phyloP scores from a whole-genome alignment of 1,140 invertebrate genomes.

The Eurosta solidaginis region DNA sequence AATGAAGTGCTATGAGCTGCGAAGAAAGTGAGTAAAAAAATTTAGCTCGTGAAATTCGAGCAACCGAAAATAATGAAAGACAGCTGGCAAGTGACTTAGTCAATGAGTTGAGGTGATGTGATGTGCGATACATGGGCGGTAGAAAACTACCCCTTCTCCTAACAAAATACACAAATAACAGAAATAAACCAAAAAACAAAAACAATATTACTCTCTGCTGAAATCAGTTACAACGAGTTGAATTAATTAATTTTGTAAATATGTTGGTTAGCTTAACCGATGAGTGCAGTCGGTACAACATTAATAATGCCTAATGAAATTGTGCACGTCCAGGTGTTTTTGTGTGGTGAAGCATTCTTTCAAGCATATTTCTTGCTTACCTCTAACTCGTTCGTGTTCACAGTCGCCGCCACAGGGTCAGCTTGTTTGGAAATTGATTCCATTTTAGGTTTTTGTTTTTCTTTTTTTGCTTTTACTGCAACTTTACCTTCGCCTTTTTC shows the following conservation, averaged over 20 bases:
- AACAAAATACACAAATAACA: not conserved
- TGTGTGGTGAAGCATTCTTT: not conserved
- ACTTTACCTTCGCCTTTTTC: constrained; percentile 39
- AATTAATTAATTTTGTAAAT: constrained; percentile 24
- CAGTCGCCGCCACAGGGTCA: not conserved
- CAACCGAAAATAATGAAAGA: not conserved
- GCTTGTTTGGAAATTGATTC: not conserved
- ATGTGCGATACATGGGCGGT: not conserved
- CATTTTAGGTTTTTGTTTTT: not conserved
- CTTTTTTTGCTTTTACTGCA: not conserved
- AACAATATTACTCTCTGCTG: not conserved
- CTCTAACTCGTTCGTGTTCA: not conserved
- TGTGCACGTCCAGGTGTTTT: too few species aligned
- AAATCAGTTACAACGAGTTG: not conserved
- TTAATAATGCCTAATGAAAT: not conserved
- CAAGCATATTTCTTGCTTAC: not conserved
- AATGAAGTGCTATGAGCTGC: not conserved
- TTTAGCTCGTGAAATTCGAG: not conserved
- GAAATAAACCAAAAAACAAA: too few species aligned
- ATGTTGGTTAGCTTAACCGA: not conserved
- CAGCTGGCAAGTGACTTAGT: not conserved
- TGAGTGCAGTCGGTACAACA: not conserved
- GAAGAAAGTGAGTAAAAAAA: not conserved
- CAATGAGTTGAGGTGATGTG: not conserved
- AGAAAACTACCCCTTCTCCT: not conserved